Evolutionary conservation across 2,113 vertebrate species (phyloP), one percentile per base, ranked within the genome.

Genomic region (Murina feae): DNA sequence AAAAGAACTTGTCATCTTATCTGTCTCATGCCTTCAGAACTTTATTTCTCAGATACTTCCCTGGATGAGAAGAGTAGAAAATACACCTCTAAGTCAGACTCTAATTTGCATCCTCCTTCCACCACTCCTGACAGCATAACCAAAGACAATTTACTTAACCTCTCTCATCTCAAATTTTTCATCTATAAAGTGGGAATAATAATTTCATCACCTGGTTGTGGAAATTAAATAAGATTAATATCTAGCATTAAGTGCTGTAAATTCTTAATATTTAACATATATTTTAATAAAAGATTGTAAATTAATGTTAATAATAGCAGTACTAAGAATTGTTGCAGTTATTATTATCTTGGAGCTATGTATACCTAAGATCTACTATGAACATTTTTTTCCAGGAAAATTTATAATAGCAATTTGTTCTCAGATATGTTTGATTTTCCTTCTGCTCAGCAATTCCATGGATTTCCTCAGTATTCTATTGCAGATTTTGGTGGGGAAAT

Each of bases 221-320:
- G 32, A 82, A 91, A 93, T 93, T 80, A 51, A 71, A 82, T 78
- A 10, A 79, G 39, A 68, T 78, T 81, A 82, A 21, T 84, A 30
- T 6, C 80, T 63, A 95, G 9, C 2, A 42, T 58, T 58, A 69
- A 94, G 16, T 80, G 20, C 13, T 79, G 58, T 74, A 39, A 17
- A 37, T 80, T 78, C n/a, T 94, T 96, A 88, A 68, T 75, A 74
- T 89, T 91, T 72, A 90, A 92, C 35, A 88, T 63, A 16, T 60
- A 13, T 87, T 90, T 86, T 47, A 89, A 79, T 83, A 68, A 92
- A 80, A 51, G 13, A 83, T 35, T 55, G 9, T 58, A 25, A 86
- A 84, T 90, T 68, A 60, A 90, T 71, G 13, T 55, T 85, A 95
- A 14, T 44, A 78, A 89, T 68, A 51, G 17, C 10, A 79, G n/a